A percentile compares a stretch with the other conserved stretches of the same genome.
phyloP scores from a whole-genome alignment of 1,140 invertebrate species.

The Myzus persicae region DNA sequence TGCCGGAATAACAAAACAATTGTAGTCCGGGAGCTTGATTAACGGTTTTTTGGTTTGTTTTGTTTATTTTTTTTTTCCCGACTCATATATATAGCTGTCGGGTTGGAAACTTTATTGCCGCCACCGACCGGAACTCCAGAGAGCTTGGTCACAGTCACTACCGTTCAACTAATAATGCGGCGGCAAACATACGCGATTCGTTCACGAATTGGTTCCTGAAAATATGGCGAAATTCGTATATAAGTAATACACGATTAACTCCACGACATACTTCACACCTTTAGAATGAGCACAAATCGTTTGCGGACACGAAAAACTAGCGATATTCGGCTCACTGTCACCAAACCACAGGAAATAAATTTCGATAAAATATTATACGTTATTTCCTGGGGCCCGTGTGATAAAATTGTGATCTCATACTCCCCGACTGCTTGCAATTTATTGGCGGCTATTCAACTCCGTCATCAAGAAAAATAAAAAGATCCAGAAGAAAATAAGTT shows the following conservation, averaged over 20 bases:
- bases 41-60: constrained; percentile 23
- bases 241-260: too few species aligned
- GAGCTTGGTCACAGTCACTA: background rate
- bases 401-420: background rate
- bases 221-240: background rate
- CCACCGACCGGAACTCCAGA: background rate
- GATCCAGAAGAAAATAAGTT: background rate
- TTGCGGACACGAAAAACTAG: background rate
- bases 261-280: background rate
- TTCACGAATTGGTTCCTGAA: background rate
- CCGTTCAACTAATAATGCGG: background rate
- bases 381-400: background rate
- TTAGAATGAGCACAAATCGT: background rate
- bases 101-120: background rate
- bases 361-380: background rate
- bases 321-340: too few species aligned
- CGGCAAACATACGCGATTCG: background rate
- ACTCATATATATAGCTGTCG: background rate
- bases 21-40: constrained; percentile 12
- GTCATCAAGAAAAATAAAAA: background rate
- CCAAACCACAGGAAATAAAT: too few species aligned
- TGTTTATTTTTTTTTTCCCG: background rate
- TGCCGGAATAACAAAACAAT: constrained; percentile 20
- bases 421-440: background rate
- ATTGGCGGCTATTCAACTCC: background rate